Evolutionary conservation across 1,140 invertebrate species (phyloP), one percentile per base, ranked within the genome.

Genomic region (Chelonus insularis): DNA sequence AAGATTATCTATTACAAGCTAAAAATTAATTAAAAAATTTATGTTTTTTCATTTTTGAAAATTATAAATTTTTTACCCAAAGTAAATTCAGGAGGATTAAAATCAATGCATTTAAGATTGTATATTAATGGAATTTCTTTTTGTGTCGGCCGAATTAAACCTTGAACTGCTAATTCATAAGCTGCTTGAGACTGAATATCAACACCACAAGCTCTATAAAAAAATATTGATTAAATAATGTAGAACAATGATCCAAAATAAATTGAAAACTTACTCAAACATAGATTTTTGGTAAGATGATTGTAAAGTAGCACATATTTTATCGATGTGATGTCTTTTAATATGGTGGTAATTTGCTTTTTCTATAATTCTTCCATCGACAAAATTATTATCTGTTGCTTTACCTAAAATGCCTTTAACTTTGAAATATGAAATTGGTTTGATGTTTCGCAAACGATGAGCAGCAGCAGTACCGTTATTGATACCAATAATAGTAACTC

Each of bases 141-240:
- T 63, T 88, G 75, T 0, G 79, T 77, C 1, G 95, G 94, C 60
- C 94, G 78, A 4, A 97, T 84, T 0, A 88, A 79, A 1, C 95
- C 96, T 79, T 89, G 76, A 11, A 84, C 80, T 12, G 94, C 93
- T 57, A 97, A 70, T 45, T 97, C 92, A 79, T 95, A 98, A 7
- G 94, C 93, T 48, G 88, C 86, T 82, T 98, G 90, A 64, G 91
- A 94, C 65, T 92, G 84, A 29, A 92, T 82, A 76, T 93, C 86
- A 0, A 97, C 82, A 37, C 93, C 93, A 62, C 87, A 86, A 41
- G 88, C 72, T 64, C 92, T 93, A 73, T 34, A 71, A 84, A 81
- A 55, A 66, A 67, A 72, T 56, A 68, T n/a, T n/a, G n/a, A n/a
- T n/a, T n/a, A n/a, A n/a, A n/a, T n/a, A n/a, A n/a, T n/a, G n/a